These are phyloP conservation scores for Paramuricea clavata DNA, from an alignment of 92 coral and sea anemone species.

Conservation along the genomic window DNA sequence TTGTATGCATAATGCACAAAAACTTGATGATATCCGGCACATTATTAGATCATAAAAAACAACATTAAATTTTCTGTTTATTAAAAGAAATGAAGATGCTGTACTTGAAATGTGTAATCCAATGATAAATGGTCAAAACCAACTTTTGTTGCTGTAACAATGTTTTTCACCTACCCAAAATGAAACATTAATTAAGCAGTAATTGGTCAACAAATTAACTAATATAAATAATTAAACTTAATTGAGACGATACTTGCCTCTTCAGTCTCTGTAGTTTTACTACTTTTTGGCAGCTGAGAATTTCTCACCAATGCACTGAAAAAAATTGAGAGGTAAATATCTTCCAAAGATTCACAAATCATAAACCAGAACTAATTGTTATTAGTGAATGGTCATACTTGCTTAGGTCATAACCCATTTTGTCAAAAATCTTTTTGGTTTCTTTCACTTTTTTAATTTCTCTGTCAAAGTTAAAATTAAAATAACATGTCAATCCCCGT, in stretches of 20 bases:
- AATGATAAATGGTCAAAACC: constrained; percentile 94
- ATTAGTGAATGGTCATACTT: constrained; percentile 61
- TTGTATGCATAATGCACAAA: no score
- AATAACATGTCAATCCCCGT: neutral
- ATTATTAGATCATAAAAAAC: no score
- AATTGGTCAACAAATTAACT: neutral
- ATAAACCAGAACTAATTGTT: neutral
- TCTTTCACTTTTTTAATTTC: constrained; percentile 97
- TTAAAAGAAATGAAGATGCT: neutral
- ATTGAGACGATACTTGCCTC: constrained; percentile 69
- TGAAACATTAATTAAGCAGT: neutral
- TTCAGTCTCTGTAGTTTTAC: constrained; percentile 86
- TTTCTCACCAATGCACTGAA: constrained; percentile 87
- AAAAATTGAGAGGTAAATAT: neutral
- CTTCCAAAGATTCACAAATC: neutral
- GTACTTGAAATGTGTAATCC: constrained; percentile 97
- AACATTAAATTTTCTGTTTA: neutral
- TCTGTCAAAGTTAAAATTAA: constrained; percentile 47
- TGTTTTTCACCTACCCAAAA: constrained; percentile 80
- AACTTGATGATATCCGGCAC: no score
- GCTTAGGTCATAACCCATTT: constrained; percentile 91
- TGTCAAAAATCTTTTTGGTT: constrained; percentile 94
- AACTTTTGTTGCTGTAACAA: constrained; percentile 89
- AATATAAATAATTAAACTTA: neutral
- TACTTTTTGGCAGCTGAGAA: constrained; percentile 90